Evolutionary conservation across 1,140 invertebrate species (phyloP).

Genomic region (Cydia amplana): DNA sequence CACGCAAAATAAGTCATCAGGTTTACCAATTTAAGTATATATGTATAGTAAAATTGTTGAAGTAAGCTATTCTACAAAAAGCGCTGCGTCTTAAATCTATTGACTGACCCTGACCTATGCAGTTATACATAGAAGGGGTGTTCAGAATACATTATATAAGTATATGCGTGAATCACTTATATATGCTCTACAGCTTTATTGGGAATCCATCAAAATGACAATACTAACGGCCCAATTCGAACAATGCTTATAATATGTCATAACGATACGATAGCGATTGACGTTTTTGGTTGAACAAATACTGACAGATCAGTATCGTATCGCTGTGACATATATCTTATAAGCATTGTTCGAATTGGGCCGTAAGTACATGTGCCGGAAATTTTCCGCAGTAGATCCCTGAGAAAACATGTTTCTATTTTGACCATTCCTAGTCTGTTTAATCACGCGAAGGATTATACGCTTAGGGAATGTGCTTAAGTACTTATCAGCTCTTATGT

Average conservation of each 20-base stretch:
- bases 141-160: neutral
- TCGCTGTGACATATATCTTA: too few relatives aligned
- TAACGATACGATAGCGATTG: too few relatives aligned
- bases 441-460: neutral
- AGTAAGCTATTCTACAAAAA: neutral
- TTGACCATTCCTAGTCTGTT: constrained; percentile 1
- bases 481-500: constrained; percentile 9
- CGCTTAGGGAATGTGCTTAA: constrained; percentile 1
- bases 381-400: neutral
- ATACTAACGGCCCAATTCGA: neutral
- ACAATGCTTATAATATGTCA: too few relatives aligned
- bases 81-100: constrained; percentile 17
- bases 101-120: constrained; percentile 35
- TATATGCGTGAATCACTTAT: neutral
- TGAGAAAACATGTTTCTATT: neutral
- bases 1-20: neutral
- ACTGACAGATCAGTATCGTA: too few relatives aligned
- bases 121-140: neutral
- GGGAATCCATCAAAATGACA: neutral
- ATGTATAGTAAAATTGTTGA: neutral
- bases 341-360: too few relatives aligned
- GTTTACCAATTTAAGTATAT: too few relatives aligned
- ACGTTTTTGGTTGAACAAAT: too few relatives aligned
- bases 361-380: neutral
- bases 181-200: neutral